Percentiles rank a stretch among this genome's conserved stretches.
Conservation (phyloP, 1,140 invertebrate species). For the Drosophila ogumai region DNA sequence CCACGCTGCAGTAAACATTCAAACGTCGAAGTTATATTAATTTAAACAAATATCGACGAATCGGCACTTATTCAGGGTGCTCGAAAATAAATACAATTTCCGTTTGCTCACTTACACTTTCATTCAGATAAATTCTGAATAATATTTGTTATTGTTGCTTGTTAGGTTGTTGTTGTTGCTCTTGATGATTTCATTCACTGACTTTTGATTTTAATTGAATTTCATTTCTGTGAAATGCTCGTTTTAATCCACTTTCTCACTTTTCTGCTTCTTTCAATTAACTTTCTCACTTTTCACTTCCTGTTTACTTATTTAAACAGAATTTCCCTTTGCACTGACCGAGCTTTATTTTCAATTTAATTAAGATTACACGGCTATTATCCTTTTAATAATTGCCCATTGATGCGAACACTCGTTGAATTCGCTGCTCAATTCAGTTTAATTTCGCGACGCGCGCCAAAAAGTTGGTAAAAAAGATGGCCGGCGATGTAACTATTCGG, state of each 20-base stretch:
- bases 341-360: not conserved
- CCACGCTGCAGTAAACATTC: slow-evolving; percentile 32
- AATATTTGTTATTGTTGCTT: slow-evolving; percentile 24
- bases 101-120: slow-evolving; percentile 30
- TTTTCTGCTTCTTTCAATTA: not conserved
- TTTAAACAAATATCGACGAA: slow-evolving; percentile 26
- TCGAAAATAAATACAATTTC: slow-evolving; percentile 45
- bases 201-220: slow-evolving; percentile 1
- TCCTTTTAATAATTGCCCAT: not conserved
- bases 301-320: not conserved
- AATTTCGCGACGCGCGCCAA: not conserved
- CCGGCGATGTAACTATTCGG: not conserved
- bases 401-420: not conserved
- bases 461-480: not conserved
- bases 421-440: not conserved
- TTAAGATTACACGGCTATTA: not conserved
- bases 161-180: slow-evolving; percentile 3
- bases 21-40: slow-evolving; percentile 29
- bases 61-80: slow-evolving; percentile 12
- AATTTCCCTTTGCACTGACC: not conserved
- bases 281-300: slow-evolving; percentile 2
- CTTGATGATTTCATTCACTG: slow-evolving; percentile 5
- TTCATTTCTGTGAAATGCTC: not conserved
- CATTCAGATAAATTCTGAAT: slow-evolving; percentile 35
- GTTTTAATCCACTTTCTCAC: not conserved